Conservation (phyloP, 2,113 vertebrate genomes). For the Mormoops blainvillei region DNA sequence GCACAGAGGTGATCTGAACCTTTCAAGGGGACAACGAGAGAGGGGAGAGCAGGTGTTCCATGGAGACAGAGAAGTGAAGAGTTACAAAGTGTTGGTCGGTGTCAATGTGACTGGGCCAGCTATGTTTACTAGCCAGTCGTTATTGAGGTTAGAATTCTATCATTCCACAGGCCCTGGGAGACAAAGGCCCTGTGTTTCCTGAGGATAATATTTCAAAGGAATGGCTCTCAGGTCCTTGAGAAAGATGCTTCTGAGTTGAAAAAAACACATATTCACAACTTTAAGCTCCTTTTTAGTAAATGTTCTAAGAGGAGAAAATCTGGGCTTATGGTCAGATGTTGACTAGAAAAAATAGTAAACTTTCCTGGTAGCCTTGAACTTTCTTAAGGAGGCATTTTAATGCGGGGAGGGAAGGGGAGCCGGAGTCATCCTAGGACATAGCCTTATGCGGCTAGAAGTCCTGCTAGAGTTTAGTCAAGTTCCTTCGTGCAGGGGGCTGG, state of each 20-base stretch:
- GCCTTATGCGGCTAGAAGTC: neutral
- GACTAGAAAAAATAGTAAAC: neutral
- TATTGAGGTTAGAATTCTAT: neutral
- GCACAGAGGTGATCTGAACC: neutral
- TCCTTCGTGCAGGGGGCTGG: neutral
- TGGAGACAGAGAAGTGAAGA: neutral
- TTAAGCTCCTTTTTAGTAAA: neutral
- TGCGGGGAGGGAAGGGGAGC: fast-evolving
- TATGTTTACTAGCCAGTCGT: neutral
- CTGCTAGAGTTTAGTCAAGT: neutral
- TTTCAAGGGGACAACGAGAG: neutral
- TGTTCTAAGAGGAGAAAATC: neutral
- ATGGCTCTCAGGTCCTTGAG: neutral
- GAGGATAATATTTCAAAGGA: neutral
- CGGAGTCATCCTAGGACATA: neutral
- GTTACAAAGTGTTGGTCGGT: neutral
- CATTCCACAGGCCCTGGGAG: neutral
- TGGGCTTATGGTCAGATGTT: fast-evolving
- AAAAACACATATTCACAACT: neutral
- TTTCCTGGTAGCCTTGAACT: neutral
- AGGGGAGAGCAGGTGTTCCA: neutral
- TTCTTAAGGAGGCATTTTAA: neutral
- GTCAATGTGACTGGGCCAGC: neutral
- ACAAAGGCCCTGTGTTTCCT: neutral
- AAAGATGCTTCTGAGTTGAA: neutral